Evolutionary conservation across 2,888 invertebrate genomes (phyloP).

Genomic region (Blomia tropicalis): DNA sequence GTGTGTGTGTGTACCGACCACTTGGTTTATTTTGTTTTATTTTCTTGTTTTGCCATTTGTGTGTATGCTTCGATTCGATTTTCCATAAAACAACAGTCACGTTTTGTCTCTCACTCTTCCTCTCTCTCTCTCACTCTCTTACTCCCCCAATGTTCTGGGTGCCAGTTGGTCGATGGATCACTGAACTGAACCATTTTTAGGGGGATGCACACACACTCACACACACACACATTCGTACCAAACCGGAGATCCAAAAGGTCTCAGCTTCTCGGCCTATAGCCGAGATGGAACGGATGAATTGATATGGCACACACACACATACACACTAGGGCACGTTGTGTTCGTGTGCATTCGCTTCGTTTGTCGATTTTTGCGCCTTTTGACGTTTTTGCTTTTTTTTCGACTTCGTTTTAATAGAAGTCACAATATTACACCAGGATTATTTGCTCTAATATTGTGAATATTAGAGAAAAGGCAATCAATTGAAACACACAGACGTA

Average conservation of each 20-base stretch:
- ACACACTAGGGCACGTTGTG: conserved; percentile 2
- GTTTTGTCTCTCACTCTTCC: background rate
- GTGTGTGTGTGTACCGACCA: too few species aligned
- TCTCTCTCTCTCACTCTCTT: background rate
- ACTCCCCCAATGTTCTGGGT: background rate
- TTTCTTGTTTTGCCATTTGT: background rate
- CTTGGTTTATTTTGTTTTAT: too few species aligned
- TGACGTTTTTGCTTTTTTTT: background rate
- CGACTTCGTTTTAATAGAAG: background rate
- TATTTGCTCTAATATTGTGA: background rate
- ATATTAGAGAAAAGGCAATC: conserved; percentile 4
- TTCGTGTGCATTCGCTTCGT: conserved; percentile 18
- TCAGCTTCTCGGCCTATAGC: background rate
- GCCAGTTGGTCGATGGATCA: too few species aligned
- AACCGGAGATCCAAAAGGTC: too few species aligned
- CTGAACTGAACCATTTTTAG: too few species aligned
- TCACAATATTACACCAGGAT: conserved; percentile 11
- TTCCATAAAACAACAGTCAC: conserved; percentile 12
- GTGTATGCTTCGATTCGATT: background rate
- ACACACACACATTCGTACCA: too few species aligned
- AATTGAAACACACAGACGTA: conserved; percentile 6
- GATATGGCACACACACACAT: too few species aligned
- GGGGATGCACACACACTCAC: too few species aligned
- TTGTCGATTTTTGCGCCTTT: conserved; percentile 7
- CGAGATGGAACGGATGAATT: conserved; percentile 6